A percentile compares a stretch with the other conserved stretches of the same genome.
phyloP scores from a whole-genome alignment of 2,797 vertebrate species.

The Hozukius guyotensis region DNA sequence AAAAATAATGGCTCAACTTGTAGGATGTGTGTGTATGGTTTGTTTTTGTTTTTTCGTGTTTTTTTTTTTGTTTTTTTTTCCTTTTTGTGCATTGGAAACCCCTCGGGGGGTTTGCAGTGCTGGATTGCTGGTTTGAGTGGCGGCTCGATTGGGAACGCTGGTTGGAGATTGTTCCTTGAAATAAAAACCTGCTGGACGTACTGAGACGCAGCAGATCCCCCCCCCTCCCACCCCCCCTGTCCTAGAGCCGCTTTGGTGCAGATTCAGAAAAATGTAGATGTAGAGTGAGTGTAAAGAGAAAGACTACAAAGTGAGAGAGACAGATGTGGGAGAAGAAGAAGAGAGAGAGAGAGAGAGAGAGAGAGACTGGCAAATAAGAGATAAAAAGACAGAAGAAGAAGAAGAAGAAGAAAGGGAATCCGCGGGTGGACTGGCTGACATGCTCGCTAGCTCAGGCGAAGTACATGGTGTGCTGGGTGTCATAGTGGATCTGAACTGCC shows the following conservation, averaged over 20 bases:
- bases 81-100: slow-evolving; percentile 85
- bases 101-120: slow-evolving; percentile 81
- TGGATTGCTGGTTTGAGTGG: slow-evolving; percentile 91
- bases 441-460: slow-evolving; percentile 90
- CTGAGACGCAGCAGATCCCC: slow-evolving; percentile 47
- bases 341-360: background rate
- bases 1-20: slow-evolving; percentile 92
- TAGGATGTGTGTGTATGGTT: slow-evolving; percentile 65
- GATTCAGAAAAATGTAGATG: slow-evolving; percentile 61
- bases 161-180: slow-evolving; percentile 54
- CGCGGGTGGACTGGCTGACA: slow-evolving; percentile 69
- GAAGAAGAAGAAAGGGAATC: slow-evolving; percentile 32
- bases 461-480: slow-evolving; percentile 99
- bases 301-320: slow-evolving; percentile 26
- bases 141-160: slow-evolving; percentile 79
- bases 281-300: slow-evolving; percentile 48
- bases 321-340: slow-evolving; percentile 2
- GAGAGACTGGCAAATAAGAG: slow-evolving; percentile 47
- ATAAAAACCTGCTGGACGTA: slow-evolving; percentile 42
- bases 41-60: slow-evolving; percentile 63
- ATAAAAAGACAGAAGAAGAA: slow-evolving; percentile 11
- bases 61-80: slow-evolving; percentile 13
- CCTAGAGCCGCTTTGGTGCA: slow-evolving; percentile 80
- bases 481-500: slow-evolving; percentile 99
- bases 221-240: background rate